A percentile compares a stretch with the other conserved stretches of the same genome.
Evolutionary conservation across 2,888 invertebrate species (phyloP).

Genomic region (Pachliopta kotzebuea): DNA sequence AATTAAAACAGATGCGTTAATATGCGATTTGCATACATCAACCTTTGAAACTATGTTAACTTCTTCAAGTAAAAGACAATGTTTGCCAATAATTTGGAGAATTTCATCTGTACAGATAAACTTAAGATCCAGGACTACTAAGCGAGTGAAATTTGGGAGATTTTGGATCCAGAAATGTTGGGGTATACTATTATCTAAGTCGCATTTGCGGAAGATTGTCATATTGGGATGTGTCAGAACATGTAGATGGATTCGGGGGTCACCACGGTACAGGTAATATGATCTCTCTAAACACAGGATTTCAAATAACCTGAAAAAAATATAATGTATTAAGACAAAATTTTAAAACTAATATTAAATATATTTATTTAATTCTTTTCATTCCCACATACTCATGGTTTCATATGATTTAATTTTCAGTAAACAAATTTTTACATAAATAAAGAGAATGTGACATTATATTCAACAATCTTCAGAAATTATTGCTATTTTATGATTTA

Average conservation of each 20-base stretch:
- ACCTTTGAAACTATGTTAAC: slow-evolving; percentile 74
- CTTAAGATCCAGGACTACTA: slow-evolving; percentile 70
- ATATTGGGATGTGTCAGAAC: slow-evolving; percentile 69
- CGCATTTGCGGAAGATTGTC: slow-evolving; percentile 70
- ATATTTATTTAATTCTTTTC: too few species aligned
- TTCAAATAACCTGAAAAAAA: slow-evolving; percentile 74
- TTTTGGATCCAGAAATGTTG: slow-evolving; percentile 65
- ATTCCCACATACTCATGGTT: too few species aligned
- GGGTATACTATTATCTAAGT: slow-evolving; percentile 68
- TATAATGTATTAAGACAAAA: background rate
- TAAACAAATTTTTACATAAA: too few species aligned
- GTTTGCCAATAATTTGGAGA: slow-evolving; percentile 60
- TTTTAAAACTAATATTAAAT: background rate
- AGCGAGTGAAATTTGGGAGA: slow-evolving; percentile 57
- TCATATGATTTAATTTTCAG: too few species aligned
- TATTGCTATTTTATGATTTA: too few species aligned
- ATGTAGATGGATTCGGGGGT: slow-evolving; percentile 68
- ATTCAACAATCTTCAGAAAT: too few species aligned
- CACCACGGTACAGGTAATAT: slow-evolving; percentile 63
- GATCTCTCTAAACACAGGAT: slow-evolving; percentile 74
- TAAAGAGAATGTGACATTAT: too few species aligned
- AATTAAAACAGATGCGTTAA: slow-evolving; percentile 71
- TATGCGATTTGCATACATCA: slow-evolving; percentile 68
- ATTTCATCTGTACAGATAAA: slow-evolving; percentile 77
- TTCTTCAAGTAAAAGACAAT: slow-evolving; percentile 66